Conservation (phyloP, 1,140 invertebrate species). For the Olivierus martensii region DNA sequence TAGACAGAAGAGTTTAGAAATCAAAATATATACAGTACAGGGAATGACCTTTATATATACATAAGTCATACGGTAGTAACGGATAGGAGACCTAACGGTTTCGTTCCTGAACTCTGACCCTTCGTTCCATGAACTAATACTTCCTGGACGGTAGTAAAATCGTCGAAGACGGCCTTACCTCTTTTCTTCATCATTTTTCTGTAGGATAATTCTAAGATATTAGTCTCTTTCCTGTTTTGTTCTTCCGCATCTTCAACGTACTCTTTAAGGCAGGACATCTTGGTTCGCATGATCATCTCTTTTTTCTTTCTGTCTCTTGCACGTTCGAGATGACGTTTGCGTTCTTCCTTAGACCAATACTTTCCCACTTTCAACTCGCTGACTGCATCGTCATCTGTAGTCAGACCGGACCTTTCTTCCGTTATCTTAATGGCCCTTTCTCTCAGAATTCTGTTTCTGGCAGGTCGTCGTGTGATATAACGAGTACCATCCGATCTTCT, state of each 20-base stretch:
- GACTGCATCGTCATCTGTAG: conserved; percentile 67
- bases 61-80: conserved; percentile 1
- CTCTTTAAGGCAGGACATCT: not conserved
- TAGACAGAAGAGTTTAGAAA: too few species aligned
- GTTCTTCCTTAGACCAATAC: conserved; percentile 66
- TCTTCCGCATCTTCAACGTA: not conserved
- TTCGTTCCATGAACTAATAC: conserved; percentile 34
- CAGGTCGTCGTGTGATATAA: conserved; percentile 58
- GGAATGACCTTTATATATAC: too few species aligned
- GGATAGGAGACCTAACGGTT: not conserved
- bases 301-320: conserved; percentile 42
- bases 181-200: conserved; percentile 36
- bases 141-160: conserved; percentile 38
- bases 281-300: not conserved
- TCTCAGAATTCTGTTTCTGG: conserved; percentile 51
- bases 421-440: conserved; percentile 52
- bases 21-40: too few species aligned
- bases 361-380: conserved; percentile 65
- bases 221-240: conserved; percentile 5
- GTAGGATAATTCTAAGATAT: conserved; percentile 35
- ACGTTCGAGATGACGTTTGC: conserved; percentile 55
- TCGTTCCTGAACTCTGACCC: conserved; percentile 2
- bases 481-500: conserved; percentile 57
- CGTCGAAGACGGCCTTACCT: conserved; percentile 34
- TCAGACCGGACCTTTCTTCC: conserved; percentile 53